Evolutionary conservation across 2,888 invertebrate species (phyloP).

Genomic region (Dynastes hyllus): DNA sequence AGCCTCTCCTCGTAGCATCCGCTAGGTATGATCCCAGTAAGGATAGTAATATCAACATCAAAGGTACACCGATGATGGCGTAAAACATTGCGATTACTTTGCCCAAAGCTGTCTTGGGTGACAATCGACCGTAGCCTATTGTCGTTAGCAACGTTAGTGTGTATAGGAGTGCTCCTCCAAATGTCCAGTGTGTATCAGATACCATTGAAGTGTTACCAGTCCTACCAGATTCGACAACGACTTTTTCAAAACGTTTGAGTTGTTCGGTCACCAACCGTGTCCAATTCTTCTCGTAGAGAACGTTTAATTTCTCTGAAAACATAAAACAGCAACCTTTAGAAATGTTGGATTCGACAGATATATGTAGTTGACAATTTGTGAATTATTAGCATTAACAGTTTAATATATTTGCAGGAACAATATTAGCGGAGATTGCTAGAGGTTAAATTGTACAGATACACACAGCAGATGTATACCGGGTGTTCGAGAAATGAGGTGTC

Average conservation of each 20-base stretch:
- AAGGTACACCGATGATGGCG: conserved; percentile 89
- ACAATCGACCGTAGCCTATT: conserved; percentile 90
- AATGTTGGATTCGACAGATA: background rate
- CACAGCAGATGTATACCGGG: no score
- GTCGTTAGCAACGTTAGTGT: conserved; percentile 92
- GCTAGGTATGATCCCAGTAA: conserved; percentile 89
- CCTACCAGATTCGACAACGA: conserved; percentile 84
- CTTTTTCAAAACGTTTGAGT: conserved; percentile 84
- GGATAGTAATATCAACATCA: conserved; percentile 89
- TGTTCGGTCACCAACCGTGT: conserved; percentile 85
- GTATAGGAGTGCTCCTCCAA: conserved; percentile 88
- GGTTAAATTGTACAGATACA: no score
- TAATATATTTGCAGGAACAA: no score
- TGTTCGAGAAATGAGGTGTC: no score
- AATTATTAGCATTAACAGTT: no score
- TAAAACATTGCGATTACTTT: conserved; percentile 90
- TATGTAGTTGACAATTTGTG: no score
- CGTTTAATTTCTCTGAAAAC: conserved; percentile 82
- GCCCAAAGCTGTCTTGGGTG: conserved; percentile 87
- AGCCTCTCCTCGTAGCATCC: conserved; percentile 82
- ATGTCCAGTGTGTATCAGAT: conserved; percentile 81
- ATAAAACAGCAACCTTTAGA: background rate
- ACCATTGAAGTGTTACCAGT: conserved; percentile 58
- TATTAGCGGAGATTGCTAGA: no score
- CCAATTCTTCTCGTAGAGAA: conserved; percentile 90